These are phyloP conservation scores for Scyliorhinus canicula DNA, from an alignment of 2,797 vertebrate genomes.

Conservation along the genomic window DNA sequence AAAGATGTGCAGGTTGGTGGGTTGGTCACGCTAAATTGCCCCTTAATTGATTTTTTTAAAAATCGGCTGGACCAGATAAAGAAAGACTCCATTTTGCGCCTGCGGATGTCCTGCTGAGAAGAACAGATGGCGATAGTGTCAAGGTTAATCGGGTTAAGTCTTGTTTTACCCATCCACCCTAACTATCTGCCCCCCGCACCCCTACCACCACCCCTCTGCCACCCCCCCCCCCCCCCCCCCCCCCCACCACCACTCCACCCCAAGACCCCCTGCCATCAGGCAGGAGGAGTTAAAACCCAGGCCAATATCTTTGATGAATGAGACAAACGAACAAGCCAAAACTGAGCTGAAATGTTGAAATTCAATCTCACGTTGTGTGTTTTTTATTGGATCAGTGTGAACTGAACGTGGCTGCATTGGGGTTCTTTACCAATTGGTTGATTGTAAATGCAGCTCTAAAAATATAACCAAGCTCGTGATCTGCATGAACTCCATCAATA, in stretches of 20 bases:
- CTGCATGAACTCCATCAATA: slow-evolving; percentile 23
- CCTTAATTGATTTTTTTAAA: too few relatives aligned
- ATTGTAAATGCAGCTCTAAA: slow-evolving; percentile 17
- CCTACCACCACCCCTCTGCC: not conserved
- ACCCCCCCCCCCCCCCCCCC: rapidly evolving
- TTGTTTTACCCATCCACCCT: not conserved
- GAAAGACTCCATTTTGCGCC: not conserved
- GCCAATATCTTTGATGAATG: not conserved
- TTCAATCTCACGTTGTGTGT: not conserved
- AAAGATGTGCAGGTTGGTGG: too few relatives aligned
- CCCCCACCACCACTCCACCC: not conserved
- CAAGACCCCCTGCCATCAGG: too few relatives aligned
- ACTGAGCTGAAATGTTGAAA: not conserved
- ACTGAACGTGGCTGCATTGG: not conserved
- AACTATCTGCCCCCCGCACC: too few relatives aligned
- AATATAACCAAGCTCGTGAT: slow-evolving; percentile 21
- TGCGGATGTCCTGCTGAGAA: too few relatives aligned
- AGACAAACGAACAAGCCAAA: not conserved
- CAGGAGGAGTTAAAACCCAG: not conserved
- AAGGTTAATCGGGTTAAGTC: not conserved
- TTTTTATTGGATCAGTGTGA: not conserved
- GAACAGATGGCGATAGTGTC: not conserved
- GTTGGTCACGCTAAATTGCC: too few relatives aligned
- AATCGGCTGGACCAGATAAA: too few relatives aligned
- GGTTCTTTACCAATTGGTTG: not conserved